Conservation (phyloP, 2,797 vertebrate genomes). For the Pipistrellus pygmaeus region DNA sequence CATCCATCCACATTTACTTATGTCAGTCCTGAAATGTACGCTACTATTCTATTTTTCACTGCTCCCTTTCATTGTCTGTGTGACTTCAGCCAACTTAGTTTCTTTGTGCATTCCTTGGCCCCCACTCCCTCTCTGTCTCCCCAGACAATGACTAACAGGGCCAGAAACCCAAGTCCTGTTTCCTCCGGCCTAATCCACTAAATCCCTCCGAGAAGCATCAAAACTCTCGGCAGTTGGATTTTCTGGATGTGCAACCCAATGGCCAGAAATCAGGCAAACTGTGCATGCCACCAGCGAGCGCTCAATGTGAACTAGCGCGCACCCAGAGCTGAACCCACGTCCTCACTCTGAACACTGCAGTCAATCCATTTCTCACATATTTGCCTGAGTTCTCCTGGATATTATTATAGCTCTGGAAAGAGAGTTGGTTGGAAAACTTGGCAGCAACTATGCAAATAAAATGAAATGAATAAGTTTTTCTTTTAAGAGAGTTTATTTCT, state of each 20-base stretch:
- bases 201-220: slow-evolving; percentile 30
- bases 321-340: slow-evolving; percentile 43
- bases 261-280: slow-evolving; percentile 40
- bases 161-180: slow-evolving; percentile 52
- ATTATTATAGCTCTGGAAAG: slow-evolving; percentile 69
- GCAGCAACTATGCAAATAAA: slow-evolving; percentile 74
- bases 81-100: too few species aligned
- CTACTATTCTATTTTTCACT: slow-evolving; percentile 20
- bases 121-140: too few species aligned
- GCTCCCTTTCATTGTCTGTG: background rate
- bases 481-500: slow-evolving; percentile 71
- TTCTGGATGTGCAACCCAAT: slow-evolving; percentile 42
- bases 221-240: background rate
- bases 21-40: background rate
- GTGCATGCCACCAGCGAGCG: background rate
- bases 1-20: background rate
- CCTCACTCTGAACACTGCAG: background rate
- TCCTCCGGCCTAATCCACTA: slow-evolving; percentile 36
- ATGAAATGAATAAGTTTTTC: slow-evolving; percentile 77
- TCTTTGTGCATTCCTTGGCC: too few species aligned
- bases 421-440: slow-evolving; percentile 71
- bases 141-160: background rate
- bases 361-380: slow-evolving; percentile 41
- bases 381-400: slow-evolving; percentile 70
- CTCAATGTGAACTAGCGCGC: slow-evolving; percentile 16